phyloP scores from a whole-genome alignment of 2,113 vertebrate species.

The Ivindomyrus marchei region DNA sequence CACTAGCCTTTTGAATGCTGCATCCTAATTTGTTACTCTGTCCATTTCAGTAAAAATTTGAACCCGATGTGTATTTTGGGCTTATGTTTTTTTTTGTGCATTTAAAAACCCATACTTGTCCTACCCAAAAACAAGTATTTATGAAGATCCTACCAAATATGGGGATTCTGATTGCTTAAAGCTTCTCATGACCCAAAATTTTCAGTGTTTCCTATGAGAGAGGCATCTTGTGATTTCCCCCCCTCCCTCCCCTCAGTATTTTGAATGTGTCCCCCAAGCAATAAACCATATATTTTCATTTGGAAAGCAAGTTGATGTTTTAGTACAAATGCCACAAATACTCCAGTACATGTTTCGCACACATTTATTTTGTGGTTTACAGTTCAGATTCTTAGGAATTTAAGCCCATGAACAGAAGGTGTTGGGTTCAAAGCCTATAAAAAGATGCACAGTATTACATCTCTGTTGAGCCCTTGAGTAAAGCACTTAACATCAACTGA shows the following conservation, averaged over 20 bases:
- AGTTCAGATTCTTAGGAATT: background rate
- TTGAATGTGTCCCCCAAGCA: background rate
- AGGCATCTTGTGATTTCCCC: background rate
- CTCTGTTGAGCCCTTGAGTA: too few species aligned
- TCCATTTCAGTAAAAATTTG: conserved; percentile 25
- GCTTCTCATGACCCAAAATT: background rate
- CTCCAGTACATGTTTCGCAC: background rate
- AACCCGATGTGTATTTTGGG: background rate
- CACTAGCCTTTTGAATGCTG: conserved; percentile 2
- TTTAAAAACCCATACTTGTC: background rate
- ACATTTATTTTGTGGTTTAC: background rate
- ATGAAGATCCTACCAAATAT: background rate
- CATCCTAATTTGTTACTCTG: conserved; percentile 21
- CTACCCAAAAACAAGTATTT: background rate
- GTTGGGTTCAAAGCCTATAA: background rate
- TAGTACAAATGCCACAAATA: background rate
- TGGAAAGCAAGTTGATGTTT: background rate
- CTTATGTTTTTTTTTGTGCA: background rate
- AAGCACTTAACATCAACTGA: background rate
- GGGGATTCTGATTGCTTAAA: background rate
- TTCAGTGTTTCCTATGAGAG: background rate
- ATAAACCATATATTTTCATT: background rate
- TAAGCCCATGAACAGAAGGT: background rate
- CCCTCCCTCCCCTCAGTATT: background rate
- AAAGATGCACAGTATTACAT: too few species aligned